A percentile compares a stretch with the other conserved stretches of the same genome.
These are phyloP conservation scores for Phania funesta DNA, from an alignment of 2,888 invertebrate genomes.

Conservation along the genomic window DNA sequence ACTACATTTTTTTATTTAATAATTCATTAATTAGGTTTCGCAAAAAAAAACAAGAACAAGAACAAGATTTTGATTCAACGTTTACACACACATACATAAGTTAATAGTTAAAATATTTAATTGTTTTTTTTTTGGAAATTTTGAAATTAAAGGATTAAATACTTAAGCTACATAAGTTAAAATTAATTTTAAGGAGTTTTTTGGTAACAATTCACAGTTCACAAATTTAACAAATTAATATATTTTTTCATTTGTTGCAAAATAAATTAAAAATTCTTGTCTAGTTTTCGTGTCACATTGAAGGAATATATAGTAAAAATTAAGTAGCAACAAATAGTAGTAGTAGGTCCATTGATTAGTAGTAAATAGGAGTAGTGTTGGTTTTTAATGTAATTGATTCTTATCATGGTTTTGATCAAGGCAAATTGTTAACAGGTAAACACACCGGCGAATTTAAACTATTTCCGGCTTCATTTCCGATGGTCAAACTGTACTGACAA, in stretches of 20 bases:
- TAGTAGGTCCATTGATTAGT: slow-evolving; percentile 3
- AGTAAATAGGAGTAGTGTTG: neutral
- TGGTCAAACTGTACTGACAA: too few species aligned
- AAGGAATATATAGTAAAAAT: neutral
- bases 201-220: slow-evolving; percentile 54
- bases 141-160: neutral
- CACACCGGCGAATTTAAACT: too few species aligned
- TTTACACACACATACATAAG: slow-evolving; percentile 39
- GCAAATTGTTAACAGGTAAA: too few species aligned
- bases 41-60: slow-evolving; percentile 18
- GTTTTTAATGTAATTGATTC: neutral
- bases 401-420: slow-evolving; percentile 17
- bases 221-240: slow-evolving; percentile 36
- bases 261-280: neutral
- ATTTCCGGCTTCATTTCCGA: too few species aligned
- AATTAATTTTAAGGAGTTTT: neutral
- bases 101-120: slow-evolving; percentile 8
- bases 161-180: neutral
- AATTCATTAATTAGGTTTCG: slow-evolving; percentile 46
- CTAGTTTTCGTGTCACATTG: neutral
- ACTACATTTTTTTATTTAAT: slow-evolving; percentile 58
- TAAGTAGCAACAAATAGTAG: slow-evolving; percentile 4
- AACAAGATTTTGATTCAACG: slow-evolving; percentile 24
- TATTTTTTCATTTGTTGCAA: too few species aligned
- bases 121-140: slow-evolving; percentile 20